Evolutionary conservation across 2,888 invertebrate genomes (phyloP).

Genomic region (Drosophila heteroneura): DNA sequence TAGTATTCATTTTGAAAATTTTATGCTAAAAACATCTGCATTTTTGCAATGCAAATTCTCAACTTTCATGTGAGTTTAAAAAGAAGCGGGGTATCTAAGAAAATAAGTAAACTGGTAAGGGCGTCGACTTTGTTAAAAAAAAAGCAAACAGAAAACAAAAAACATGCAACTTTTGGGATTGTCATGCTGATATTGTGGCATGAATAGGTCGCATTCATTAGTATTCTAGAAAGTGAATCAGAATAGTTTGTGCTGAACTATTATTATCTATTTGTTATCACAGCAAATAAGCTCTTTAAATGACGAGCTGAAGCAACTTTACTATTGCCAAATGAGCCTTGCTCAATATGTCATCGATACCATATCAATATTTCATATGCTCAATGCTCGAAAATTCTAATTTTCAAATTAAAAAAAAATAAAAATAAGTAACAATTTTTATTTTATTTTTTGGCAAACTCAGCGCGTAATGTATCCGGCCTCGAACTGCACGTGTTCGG

Average conservation of each 20-base stretch:
- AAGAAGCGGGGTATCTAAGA: neutral
- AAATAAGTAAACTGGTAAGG: slow-evolving; percentile 34
- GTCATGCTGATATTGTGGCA: slow-evolving; percentile 22
- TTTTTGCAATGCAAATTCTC: neutral
- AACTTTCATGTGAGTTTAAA: neutral
- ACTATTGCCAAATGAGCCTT: slow-evolving; percentile 14
- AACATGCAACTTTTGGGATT: slow-evolving; percentile 8
- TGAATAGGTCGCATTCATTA: slow-evolving; percentile 14
- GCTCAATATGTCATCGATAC: neutral
- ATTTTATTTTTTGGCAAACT: slow-evolving; percentile 38
- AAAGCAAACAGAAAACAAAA: neutral
- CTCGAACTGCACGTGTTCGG: slow-evolving; percentile 61
- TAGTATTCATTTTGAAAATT: neutral
- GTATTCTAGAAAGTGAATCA: slow-evolving; percentile 9
- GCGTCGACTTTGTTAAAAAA: slow-evolving; percentile 35
- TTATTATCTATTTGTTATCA: slow-evolving; percentile 31
- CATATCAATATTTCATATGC: neutral
- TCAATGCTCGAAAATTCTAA: slow-evolving; percentile 24
- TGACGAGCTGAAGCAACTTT: slow-evolving; percentile 13
- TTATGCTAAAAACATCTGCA: too few species aligned
- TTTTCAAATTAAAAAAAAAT: slow-evolving; percentile 7
- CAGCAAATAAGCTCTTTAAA: neutral
- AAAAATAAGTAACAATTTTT: neutral
- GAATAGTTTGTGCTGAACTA: neutral
- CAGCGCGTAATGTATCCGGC: slow-evolving; percentile 35